These are phyloP conservation scores for Aplocera efformata DNA, from an alignment of 2,888 invertebrate genomes.

Conservation along the genomic window DNA sequence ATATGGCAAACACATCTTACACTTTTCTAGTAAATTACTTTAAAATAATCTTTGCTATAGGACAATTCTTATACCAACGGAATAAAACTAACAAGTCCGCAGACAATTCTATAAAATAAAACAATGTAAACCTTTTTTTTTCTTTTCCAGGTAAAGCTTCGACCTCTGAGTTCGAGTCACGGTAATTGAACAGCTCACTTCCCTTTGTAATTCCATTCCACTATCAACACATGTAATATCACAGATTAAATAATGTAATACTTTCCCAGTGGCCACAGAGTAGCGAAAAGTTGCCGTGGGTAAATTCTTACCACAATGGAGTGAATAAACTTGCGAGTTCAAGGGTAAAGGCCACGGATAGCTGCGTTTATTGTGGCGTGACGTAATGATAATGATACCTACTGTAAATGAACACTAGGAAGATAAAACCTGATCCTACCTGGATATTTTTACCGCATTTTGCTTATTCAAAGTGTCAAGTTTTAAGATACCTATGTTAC, in stretches of 20 bases:
- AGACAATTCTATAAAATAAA: too few species aligned
- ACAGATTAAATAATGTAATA: conserved; percentile 8
- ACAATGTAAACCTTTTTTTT: background rate
- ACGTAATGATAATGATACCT: conserved; percentile 1
- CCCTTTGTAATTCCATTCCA: conserved; percentile 15
- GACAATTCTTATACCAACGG: too few species aligned
- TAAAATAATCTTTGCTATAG: too few species aligned
- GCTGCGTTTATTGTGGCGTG: conserved; percentile 10
- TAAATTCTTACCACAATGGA: conserved; percentile 22
- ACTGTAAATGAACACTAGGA: too few species aligned
- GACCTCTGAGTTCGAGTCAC: conserved; percentile 6
- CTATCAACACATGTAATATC: too few species aligned
- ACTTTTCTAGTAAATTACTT: too few species aligned
- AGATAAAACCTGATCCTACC: too few species aligned
- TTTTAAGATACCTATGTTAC: too few species aligned
- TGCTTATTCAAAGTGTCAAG: too few species aligned
- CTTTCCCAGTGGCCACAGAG: conserved; percentile 13
- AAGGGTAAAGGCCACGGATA: conserved; percentile 28
- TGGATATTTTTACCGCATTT: too few species aligned
- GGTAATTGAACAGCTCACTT: conserved; percentile 16
- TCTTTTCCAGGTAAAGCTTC: conserved; percentile 13
- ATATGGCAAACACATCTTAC: too few species aligned
- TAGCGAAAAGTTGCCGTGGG: conserved; percentile 10
- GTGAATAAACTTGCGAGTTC: conserved; percentile 28
- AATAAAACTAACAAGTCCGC: too few species aligned